These are phyloP conservation scores for Hirtodrosophila alboralis DNA, from an alignment of 2,888 invertebrate species.

Conservation along the genomic window DNA sequence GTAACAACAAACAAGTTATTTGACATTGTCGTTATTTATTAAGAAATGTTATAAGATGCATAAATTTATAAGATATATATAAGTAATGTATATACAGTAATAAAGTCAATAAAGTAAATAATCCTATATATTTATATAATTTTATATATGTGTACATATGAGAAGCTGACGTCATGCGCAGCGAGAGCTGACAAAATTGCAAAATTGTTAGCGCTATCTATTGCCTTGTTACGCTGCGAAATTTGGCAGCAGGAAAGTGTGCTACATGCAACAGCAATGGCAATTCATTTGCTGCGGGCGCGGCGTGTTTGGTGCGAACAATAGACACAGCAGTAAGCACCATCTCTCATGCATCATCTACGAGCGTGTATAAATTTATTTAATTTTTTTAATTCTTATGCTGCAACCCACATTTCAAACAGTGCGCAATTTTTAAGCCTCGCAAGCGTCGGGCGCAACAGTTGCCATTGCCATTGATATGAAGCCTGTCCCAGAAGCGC, in stretches of 20 bases:
- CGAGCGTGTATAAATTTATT: background rate
- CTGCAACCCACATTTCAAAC: conserved; percentile 4
- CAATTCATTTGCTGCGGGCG: conserved; percentile 14
- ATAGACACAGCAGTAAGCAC: conserved; percentile 15
- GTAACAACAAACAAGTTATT: too few species aligned
- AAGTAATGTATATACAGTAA: too few species aligned
- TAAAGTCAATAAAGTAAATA: too few species aligned
- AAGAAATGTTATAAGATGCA: too few species aligned
- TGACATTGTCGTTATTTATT: too few species aligned
- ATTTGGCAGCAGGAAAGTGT: conserved; percentile 35
- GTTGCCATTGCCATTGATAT: conserved; percentile 29
- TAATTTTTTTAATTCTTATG: conserved; percentile 7
- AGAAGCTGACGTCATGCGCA: conserved; percentile 44
- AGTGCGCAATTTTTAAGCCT: conserved; percentile 24
- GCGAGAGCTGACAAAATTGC: conserved; percentile 1
- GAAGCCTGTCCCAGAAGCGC: conserved; percentile 9
- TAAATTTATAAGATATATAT: too few species aligned
- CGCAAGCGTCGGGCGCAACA: conserved; percentile 28
- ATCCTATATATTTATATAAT: too few species aligned
- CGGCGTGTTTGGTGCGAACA: conserved; percentile 7
- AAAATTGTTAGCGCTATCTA: conserved; percentile 12
- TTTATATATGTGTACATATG: background rate
- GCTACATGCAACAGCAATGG: conserved; percentile 19
- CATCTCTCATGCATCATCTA: conserved; percentile 1
- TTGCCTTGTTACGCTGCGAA: conserved; percentile 9